Evolutionary conservation across 2,113 vertebrate genomes (phyloP).

Genomic region (Chrysochloris asiatica): DNA sequence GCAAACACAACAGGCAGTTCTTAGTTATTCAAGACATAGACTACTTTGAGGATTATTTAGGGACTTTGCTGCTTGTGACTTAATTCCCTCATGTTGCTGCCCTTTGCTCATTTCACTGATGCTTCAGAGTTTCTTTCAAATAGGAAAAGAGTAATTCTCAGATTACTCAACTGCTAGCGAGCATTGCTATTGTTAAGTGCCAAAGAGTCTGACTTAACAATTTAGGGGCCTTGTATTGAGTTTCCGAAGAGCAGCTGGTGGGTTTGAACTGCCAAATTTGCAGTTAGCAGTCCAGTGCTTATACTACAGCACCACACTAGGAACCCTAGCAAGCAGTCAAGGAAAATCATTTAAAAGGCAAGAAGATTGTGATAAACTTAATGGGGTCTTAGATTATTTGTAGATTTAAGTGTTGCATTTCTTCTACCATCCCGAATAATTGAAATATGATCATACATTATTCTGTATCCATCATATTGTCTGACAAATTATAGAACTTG

Average conservation of each 20-base stretch:
- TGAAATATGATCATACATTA: neutral
- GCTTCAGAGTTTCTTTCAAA: neutral
- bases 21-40: neutral
- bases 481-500: neutral
- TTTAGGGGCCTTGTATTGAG: too few relatives aligned
- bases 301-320: too few relatives aligned
- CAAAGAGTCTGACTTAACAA: too few relatives aligned
- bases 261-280: too few relatives aligned
- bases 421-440: neutral
- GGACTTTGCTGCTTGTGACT: neutral
- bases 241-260: too few relatives aligned
- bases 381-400: neutral
- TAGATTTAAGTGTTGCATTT: slow-evolving; percentile 24
- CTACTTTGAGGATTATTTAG: neutral
- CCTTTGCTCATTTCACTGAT: neutral
- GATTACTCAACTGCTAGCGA: neutral
- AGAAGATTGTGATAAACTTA: neutral
- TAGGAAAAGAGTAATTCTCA: neutral
- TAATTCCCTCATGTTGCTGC: neutral
- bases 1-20: neutral
- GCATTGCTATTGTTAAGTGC: too few relatives aligned
- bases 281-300: too few relatives aligned
- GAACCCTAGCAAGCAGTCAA: neutral
- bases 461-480: neutral
- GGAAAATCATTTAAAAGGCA: neutral